Evolutionary conservation across 2,797 vertebrate genomes (phyloP), one percentile per base, ranked within the genome.

Genomic region (Chaetodon trifasciatus): DNA sequence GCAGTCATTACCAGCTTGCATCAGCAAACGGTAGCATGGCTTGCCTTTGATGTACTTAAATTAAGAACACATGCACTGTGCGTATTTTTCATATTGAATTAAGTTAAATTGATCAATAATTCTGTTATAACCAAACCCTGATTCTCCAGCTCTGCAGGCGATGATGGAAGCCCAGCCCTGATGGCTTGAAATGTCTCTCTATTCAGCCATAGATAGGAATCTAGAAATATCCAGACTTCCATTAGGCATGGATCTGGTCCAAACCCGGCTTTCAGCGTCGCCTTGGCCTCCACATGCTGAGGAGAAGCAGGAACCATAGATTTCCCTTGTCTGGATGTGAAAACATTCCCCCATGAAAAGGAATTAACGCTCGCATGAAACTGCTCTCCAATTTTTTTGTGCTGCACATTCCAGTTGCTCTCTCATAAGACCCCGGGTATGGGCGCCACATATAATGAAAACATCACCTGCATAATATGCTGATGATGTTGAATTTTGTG

Each of bases 181-280:
- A 76, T 74, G 23, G 55, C 16, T 24, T 60, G 3, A 68, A 57
- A 67, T 78, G 28, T 71, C 21, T 64, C 44, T 32, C 21, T 13
- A 28, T 53, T 15, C 42, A 78, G 40, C 46, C 42, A 55, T 24
- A 74, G 77, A 91, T 81, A 72, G 32, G 49, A 32, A 86, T 84
- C 77, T 62, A 49, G 35, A 82, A 79, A 75, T 58, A 44, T 76
- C 77, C 70, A 79, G 39, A 40, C 78, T 53, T 60, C 64, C 78
- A 78, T 80, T 79, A 76, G 23, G 17, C 23, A 28, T 61, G 74
- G 63, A 4, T 39, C 42, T 52, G 6, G 16, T 70, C 50, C 71
- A 73, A 53, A 63, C 40, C 46, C 15, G 35, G 44, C 37, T 73
- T 58, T 56, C 58, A 46, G 39, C 8, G 58, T 69, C 13, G 1